phyloP scores from a whole-genome alignment of 2,888 invertebrate species.

The Stenodema calcarata region DNA sequence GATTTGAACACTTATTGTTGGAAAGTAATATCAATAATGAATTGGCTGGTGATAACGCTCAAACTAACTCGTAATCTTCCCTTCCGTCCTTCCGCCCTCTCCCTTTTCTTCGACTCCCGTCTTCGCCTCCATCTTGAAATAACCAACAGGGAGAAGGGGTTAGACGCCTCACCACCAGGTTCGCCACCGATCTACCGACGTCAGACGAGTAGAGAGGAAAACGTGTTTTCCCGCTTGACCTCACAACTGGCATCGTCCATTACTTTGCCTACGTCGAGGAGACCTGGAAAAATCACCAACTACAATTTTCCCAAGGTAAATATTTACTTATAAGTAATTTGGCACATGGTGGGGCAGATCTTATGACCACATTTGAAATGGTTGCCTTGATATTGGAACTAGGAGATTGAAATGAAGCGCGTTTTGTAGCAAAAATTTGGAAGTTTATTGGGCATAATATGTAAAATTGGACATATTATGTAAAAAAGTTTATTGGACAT shows the following conservation, averaged over 20 bases:
- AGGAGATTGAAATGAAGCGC: too few relatives aligned
- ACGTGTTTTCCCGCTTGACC: slow-evolving; percentile 79
- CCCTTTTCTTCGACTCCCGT: background rate
- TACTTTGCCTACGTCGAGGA: slow-evolving; percentile 14
- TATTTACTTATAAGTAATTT: too few relatives aligned
- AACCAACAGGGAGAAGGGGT: slow-evolving; percentile 64
- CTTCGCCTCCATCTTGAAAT: background rate
- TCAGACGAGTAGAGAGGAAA: slow-evolving; percentile 65
- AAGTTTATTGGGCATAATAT: too few relatives aligned
- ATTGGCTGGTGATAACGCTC: background rate
- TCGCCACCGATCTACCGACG: slow-evolving; percentile 66
- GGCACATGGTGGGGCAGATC: too few relatives aligned
- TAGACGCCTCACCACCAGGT: slow-evolving; percentile 68
- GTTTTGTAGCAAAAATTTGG: too few relatives aligned
- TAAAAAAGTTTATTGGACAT: too few relatives aligned
- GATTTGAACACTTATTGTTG: background rate
- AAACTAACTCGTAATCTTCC: slow-evolving; percentile 38
- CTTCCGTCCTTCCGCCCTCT: slow-evolving; percentile 33
- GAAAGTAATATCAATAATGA: background rate
- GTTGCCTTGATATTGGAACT: too few relatives aligned
- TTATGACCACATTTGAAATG: too few relatives aligned
- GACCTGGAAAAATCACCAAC: slow-evolving; percentile 52
- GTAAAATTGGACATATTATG: too few relatives aligned
- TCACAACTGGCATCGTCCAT: slow-evolving; percentile 60
- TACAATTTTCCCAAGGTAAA: slow-evolving; percentile 37